A percentile compares a stretch with the other conserved stretches of the same genome.
These are phyloP conservation scores for Cricetomys ansorgei DNA, from an alignment of 2,113 vertebrate genomes.

Conservation along the genomic window DNA sequence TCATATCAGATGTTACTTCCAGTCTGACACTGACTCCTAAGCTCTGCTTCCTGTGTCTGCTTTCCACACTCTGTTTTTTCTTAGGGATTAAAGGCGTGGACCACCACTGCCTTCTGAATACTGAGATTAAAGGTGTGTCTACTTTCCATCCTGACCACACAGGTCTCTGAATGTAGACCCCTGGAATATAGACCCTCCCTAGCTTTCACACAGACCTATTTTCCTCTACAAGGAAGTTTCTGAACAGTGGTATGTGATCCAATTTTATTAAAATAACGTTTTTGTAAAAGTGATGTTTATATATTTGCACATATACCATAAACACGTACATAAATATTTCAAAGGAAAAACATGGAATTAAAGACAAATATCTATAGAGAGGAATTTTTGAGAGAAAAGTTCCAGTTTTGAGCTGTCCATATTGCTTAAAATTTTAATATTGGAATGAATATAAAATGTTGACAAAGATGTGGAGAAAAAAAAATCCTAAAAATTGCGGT, in stretches of 20 bases:
- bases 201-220: too few relatives aligned
- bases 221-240: background rate
- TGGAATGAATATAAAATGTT: constrained; percentile 4
- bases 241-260: background rate
- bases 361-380: background rate
- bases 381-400: background rate
- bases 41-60: too few relatives aligned
- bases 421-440: constrained; percentile 3
- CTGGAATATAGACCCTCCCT: too few relatives aligned
- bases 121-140: too few relatives aligned
- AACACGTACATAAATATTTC: background rate
- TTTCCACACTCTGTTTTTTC: too few relatives aligned
- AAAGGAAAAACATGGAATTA: background rate
- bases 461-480: background rate
- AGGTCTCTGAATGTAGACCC: too few relatives aligned
- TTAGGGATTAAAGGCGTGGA: too few relatives aligned
- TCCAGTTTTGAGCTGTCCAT: background rate
- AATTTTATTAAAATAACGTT: background rate
- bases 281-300: background rate
- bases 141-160: too few relatives aligned
- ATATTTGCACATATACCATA: background rate
- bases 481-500: background rate
- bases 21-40: too few relatives aligned
- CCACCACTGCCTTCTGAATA: too few relatives aligned
- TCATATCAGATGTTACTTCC: too few relatives aligned